Percentiles rank a stretch among this genome's conserved stretches.
These are phyloP conservation scores for Atta cephalotes DNA, from an alignment of 1,140 invertebrate species.

Conservation along the genomic window DNA sequence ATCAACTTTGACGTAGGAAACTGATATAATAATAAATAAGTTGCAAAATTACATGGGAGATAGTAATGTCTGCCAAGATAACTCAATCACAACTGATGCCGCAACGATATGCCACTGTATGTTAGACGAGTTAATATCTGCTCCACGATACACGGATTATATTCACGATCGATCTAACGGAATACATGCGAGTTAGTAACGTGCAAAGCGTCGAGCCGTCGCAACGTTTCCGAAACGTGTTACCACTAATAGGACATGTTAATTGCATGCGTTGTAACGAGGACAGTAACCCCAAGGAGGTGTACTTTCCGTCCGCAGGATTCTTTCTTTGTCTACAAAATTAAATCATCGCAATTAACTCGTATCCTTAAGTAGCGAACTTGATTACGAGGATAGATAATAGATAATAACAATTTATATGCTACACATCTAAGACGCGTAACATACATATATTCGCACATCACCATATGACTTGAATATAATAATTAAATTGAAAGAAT, in stretches of 20 bases:
- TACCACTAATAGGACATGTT: constrained; percentile 50
- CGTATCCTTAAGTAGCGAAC: constrained; percentile 41
- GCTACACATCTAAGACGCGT: background rate
- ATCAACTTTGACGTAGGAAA: constrained; percentile 9
- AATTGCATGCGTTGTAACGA: constrained; percentile 42
- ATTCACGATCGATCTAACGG: constrained; percentile 51
- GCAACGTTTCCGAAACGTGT: constrained; percentile 51
- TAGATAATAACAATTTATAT: constrained; percentile 54
- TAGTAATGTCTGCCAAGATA: constrained; percentile 9
- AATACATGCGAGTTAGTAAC: constrained; percentile 17
- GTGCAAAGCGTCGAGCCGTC: constrained; percentile 2
- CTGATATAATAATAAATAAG: background rate
- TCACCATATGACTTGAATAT: background rate
- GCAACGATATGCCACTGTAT: constrained; percentile 40
- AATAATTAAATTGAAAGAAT: constrained; percentile 30
- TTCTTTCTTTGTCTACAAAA: constrained; percentile 45
- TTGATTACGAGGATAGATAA: constrained; percentile 48
- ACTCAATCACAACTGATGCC: constrained; percentile 41
- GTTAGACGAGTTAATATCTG: constrained; percentile 46
- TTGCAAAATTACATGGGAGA: constrained; percentile 30
- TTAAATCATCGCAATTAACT: constrained; percentile 61
- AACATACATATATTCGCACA: background rate
- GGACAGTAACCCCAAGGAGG: constrained; percentile 36
- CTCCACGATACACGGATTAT: constrained; percentile 41
- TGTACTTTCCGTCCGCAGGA: constrained; percentile 16